phyloP scores from a whole-genome alignment of 2,797 vertebrate genomes.

The Alauda arvensis region DNA sequence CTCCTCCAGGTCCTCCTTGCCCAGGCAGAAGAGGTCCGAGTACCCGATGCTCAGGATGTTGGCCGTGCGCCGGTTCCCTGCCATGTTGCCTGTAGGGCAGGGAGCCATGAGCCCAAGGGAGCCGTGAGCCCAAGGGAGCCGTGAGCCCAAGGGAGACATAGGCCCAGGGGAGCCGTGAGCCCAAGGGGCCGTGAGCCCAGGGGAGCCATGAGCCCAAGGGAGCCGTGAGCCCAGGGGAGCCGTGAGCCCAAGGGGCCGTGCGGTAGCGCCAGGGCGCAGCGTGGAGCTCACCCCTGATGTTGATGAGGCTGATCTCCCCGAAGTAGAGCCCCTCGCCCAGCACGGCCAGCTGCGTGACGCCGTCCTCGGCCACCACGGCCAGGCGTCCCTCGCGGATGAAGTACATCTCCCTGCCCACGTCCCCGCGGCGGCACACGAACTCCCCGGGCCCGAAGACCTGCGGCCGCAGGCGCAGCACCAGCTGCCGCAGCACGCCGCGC shows the following conservation, averaged over 20 bases:
- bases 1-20: conserved; percentile 87
- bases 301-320: conserved; percentile 95
- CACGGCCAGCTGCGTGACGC: conserved; percentile 84
- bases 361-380: conserved; percentile 90
- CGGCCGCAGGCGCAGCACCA: conserved; percentile 88
- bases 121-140: fast-evolving
- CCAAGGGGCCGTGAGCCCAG: neutral
- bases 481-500: conserved; percentile 83
- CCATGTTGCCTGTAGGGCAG: conserved; percentile 79
- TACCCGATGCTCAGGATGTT: conserved; percentile 91
- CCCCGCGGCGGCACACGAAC: conserved; percentile 90
- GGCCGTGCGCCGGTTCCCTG: conserved; percentile 91
- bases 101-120: neutral
- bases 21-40: conserved; percentile 91
- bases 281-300: conserved; percentile 82
- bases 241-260: too few species aligned
- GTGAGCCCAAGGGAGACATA: too few species aligned
- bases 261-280: fast-evolving
- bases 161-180: too few species aligned
- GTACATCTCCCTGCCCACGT: conserved; percentile 93
- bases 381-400: conserved; percentile 90
- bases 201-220: fast-evolving
- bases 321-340: conserved; percentile 89
- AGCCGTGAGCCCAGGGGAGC: too few species aligned
- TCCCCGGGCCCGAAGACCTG: conserved; percentile 93